These are phyloP conservation scores for Tachysurus fulvidraco DNA, from an alignment of 2,113 vertebrate genomes.

Conservation along the genomic window DNA sequence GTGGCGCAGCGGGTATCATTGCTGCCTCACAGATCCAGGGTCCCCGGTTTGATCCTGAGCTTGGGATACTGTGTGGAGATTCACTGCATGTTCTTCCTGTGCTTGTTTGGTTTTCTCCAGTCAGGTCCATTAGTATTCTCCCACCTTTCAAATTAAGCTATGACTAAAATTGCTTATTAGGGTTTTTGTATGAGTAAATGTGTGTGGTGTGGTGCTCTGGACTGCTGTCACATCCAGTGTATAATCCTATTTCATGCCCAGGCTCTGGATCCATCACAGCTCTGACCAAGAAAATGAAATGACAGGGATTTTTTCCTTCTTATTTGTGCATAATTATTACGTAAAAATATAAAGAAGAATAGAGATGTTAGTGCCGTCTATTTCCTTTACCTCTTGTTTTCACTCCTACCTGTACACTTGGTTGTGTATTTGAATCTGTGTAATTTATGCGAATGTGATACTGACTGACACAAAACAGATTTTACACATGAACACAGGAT, in stretches of 20 bases:
- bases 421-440: neutral
- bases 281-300: neutral
- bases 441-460: neutral
- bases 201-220: neutral
- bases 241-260: neutral
- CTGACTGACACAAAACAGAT: neutral
- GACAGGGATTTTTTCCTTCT: neutral
- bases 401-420: neutral
- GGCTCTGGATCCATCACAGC: neutral
- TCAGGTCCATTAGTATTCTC: neutral
- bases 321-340: neutral
- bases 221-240: neutral
- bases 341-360: neutral
- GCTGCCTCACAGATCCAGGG: conserved; percentile 15
- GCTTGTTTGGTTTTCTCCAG: neutral
- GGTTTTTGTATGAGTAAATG: neutral
- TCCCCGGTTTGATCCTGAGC: conserved; percentile 9
- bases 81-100: neutral
- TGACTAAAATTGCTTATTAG: neutral
- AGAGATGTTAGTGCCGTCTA: neutral
- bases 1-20: neutral
- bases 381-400: neutral
- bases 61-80: neutral
- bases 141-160: neutral
- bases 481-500: neutral